These are phyloP conservation scores for Amaurobius ferox DNA, from an alignment of 2,888 invertebrate species.

Conservation along the genomic window DNA sequence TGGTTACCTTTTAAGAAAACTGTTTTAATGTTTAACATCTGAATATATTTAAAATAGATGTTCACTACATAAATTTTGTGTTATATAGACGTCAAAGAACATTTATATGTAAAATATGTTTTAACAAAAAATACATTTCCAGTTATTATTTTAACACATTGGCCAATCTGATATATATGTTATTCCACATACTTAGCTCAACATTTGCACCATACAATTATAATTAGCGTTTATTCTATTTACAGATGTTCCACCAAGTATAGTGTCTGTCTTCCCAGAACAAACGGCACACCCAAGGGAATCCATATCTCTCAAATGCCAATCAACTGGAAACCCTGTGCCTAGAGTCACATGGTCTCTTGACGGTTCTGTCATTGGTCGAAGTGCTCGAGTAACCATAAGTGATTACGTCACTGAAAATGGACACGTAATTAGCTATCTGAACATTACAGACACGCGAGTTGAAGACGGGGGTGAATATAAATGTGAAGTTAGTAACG, in stretches of 20 bases:
- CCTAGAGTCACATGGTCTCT: constrained; percentile 74
- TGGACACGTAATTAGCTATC: constrained; percentile 77
- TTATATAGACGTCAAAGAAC: too few species aligned
- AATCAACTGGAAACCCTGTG: constrained; percentile 74
- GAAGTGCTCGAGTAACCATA: constrained; percentile 42
- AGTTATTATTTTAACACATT: too few species aligned
- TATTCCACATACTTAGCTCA: too few species aligned
- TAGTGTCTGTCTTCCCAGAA: constrained; percentile 73
- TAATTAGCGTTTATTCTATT: not conserved
- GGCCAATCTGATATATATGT: too few species aligned
- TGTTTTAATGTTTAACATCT: too few species aligned
- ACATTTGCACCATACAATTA: too few species aligned
- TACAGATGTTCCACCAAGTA: constrained; percentile 77
- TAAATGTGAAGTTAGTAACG: constrained; percentile 76
- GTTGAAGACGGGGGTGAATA: constrained; percentile 77
- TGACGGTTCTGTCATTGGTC: constrained; percentile 40
- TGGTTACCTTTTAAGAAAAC: too few species aligned
- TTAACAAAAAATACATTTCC: too few species aligned
- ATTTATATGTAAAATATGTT: too few species aligned
- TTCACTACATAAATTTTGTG: too few species aligned
- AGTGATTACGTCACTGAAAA: constrained; percentile 75
- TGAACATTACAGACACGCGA: constrained; percentile 76
- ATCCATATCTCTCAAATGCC: constrained; percentile 68
- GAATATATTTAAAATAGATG: too few species aligned
- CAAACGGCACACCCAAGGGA: constrained; percentile 37